A percentile compares a stretch with the other conserved stretches of the same genome.
Conservation (phyloP, 1,140 invertebrate species). For the Himalopsyche phryganea region DNA sequence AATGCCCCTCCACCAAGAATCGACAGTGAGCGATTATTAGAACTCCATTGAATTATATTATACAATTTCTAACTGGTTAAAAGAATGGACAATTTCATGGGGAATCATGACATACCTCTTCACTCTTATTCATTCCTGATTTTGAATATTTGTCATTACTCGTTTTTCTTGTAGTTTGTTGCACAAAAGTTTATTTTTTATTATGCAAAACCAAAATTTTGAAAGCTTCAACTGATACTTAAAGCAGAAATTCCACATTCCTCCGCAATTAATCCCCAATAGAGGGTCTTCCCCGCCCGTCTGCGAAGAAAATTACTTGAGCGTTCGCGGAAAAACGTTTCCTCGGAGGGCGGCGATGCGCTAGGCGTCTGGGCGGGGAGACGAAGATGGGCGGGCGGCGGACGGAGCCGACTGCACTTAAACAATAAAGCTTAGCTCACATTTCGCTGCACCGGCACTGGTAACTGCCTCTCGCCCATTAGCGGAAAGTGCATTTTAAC, state of each 20-base stretch:
- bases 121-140: no score
- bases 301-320: background rate
- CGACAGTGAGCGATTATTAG: no score
- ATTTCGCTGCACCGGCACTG: slow-evolving; percentile 1
- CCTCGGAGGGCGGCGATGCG: background rate
- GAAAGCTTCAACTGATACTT: no score
- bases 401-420: slow-evolving; percentile 17
- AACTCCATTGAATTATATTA: no score
- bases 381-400: slow-evolving; percentile 11
- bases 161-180: no score
- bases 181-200: no score
- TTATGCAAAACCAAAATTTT: no score
- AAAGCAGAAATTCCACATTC: background rate
- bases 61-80: no score
- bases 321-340: background rate
- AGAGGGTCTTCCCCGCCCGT: background rate
- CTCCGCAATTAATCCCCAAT: background rate
- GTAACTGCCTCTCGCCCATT: slow-evolving; percentile 2
- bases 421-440: slow-evolving; percentile 22
- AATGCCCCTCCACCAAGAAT: no score
- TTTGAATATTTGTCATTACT: no score
- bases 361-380: slow-evolving; percentile 1
- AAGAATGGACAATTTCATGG: no score
- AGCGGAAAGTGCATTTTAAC: slow-evolving; percentile 19
- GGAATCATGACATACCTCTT: no score